These are phyloP conservation scores for Pituophis catenifer DNA, from an alignment of 2,113 vertebrate genomes.

Conservation along the genomic window DNA sequence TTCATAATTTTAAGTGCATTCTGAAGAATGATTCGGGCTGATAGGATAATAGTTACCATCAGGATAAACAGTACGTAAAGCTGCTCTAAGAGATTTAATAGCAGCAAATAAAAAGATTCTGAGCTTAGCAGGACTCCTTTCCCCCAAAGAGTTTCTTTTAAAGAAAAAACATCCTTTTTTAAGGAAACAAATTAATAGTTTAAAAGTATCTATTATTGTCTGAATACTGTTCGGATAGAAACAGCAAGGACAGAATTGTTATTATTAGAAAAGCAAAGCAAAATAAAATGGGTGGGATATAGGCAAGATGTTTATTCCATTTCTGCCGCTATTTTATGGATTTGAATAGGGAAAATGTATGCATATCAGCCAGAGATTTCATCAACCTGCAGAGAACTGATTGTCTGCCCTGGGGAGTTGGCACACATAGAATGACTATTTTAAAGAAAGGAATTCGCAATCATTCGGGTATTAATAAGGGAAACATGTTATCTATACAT, in stretches of 20 bases:
- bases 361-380: background rate
- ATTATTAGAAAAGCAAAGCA: background rate
- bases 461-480: background rate
- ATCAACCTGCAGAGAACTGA: background rate
- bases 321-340: background rate
- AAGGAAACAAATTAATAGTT: background rate
- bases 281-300: background rate
- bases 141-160: background rate
- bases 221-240: background rate
- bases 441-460: background rate
- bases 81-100: background rate
- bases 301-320: background rate
- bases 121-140: background rate
- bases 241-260: background rate
- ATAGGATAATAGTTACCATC: background rate
- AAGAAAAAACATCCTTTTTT: background rate
- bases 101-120: background rate
- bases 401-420: background rate
- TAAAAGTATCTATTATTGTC: background rate
- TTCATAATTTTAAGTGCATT: background rate
- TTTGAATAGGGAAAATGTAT: background rate
- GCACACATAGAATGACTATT: background rate
- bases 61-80: background rate
- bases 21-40: background rate
- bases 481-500: background rate